Conservation (phyloP, 2,888 invertebrate species). For the Ischnus inquisitorius region DNA sequence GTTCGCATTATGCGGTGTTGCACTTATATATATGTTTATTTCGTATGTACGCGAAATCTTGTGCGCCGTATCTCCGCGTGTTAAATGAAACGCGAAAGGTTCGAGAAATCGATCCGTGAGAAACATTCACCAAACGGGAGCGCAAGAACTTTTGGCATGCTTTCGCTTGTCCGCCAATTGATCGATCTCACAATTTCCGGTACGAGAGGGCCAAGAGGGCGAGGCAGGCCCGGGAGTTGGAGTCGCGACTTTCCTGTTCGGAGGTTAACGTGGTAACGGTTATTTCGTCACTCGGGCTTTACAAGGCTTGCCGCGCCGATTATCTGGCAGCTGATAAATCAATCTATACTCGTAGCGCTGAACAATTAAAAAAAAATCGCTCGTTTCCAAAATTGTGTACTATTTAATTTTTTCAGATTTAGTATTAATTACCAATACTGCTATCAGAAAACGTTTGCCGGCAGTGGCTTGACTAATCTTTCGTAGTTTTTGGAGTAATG, state of each 20-base stretch:
- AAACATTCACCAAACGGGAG: slow-evolving; percentile 58
- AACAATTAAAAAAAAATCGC: no score
- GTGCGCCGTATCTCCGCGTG: not conserved
- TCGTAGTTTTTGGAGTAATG: no score
- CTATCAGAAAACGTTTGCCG: no score
- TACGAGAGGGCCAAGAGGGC: slow-evolving; percentile 46
- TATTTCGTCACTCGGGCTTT: slow-evolving; percentile 17
- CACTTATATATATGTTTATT: not conserved
- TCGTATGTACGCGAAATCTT: not conserved
- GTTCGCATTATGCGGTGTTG: slow-evolving; percentile 5
- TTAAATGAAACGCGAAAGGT: slow-evolving; percentile 41
- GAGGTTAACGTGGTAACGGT: not conserved
- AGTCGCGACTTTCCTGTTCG: slow-evolving; percentile 77
- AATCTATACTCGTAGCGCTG: no score
- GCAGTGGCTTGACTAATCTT: no score
- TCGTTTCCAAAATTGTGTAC: no score
- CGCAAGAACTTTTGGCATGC: slow-evolving; percentile 71
- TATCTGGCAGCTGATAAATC: not conserved
- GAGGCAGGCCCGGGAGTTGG: slow-evolving; percentile 33
- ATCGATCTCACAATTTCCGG: slow-evolving; percentile 81
- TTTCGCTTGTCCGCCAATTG: slow-evolving; percentile 71
- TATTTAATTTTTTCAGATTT: no score
- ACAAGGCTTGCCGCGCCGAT: not conserved
- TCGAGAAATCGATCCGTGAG: slow-evolving; percentile 63
- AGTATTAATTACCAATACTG: no score